Base-by-base conservation (phyloP, 2,888 invertebrate species). In the Microctonus aethiopoides region DNA sequence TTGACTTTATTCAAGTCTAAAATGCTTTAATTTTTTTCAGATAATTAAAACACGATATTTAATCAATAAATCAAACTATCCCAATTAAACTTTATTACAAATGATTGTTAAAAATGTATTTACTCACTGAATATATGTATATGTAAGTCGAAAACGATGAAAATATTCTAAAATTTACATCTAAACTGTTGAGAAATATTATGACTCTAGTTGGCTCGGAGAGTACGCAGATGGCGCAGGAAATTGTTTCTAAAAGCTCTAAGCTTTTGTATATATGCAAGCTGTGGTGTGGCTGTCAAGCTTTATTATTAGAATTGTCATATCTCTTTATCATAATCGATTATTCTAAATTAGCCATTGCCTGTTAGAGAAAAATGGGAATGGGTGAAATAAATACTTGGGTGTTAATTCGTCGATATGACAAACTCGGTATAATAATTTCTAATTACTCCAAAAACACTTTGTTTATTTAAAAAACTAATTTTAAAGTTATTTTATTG, bases 331-430 rank as follows among this genome's bases (percentile, higher is more conserved):
- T n/a, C n/a, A 16, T n/a, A 46, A 46, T 46, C 16, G 20, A 46
- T 20, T 46, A 10, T 46, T 4, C 0, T n/a, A n/a, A n/a, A n/a
- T n/a, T n/a, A n/a, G n/a, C 1, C 5, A 16, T 7, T 7, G 16
- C 16, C 7, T 16, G 1, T 16, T n/a, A 13, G n/a, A 16, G 0
- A 57, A 79, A 66, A 71, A 83, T 83, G 81, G 81, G 80, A 65
- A 79, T 80, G 70, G 80, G 77, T 61, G 81, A 81, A 78, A 78
- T 79, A 73, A 76, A 68, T 70, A 76, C 80, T 39, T 83, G 82
- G 81, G 76, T 80, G 54, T 72, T 78, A 57, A 77, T 82, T 57
- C 79, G 82, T 22, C 73, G 83, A 77, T 81, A 80, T 66, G 83
- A 83, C 74, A 76, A 75, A 63, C 76, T 81, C 64, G 81, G 83